A percentile compares a stretch with the other conserved stretches of the same genome.
These are phyloP conservation scores for Lacanobia oleracea DNA, from an alignment of 2,888 invertebrate species.

Conservation along the genomic window DNA sequence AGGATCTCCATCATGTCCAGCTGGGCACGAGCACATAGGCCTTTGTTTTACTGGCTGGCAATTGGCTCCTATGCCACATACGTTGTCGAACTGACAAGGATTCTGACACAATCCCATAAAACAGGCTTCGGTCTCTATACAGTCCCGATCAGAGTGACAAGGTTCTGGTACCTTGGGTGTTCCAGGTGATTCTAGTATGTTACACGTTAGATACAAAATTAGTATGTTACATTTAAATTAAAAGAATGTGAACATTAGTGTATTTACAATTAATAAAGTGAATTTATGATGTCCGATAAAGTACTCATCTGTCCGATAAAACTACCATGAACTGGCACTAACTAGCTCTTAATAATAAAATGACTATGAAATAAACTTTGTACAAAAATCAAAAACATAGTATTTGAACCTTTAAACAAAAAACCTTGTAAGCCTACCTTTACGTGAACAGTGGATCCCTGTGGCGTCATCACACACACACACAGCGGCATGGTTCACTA, in stretches of 20 bases:
- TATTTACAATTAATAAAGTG: conserved; percentile 71
- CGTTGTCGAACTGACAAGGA: conserved; percentile 95
- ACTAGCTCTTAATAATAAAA: conserved; percentile 23
- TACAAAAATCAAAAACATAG: not conserved
- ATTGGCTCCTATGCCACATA: conserved; percentile 94
- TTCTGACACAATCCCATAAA: conserved; percentile 95
- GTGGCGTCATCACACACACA: conserved; percentile 92
- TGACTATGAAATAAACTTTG: conserved; percentile 11
- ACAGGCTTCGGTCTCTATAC: conserved; percentile 95
- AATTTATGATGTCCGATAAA: conserved; percentile 39
- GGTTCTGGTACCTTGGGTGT: conserved; percentile 93
- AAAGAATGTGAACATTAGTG: conserved; percentile 68
- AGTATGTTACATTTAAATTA: conserved; percentile 78
- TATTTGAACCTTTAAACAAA: conserved; percentile 59
- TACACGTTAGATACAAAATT: conserved; percentile 83
- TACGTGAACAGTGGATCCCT: conserved; percentile 89
- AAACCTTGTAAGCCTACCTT: conserved; percentile 90
- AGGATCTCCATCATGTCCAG: conserved; percentile 95
- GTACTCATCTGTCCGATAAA: conserved; percentile 83
- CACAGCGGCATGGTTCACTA: conserved; percentile 91
- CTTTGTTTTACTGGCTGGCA: conserved; percentile 96
- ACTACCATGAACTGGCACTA: conserved; percentile 65
- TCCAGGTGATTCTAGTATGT: conserved; percentile 92
- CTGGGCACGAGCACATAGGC: conserved; percentile 95
- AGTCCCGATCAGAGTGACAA: conserved; percentile 96